phyloP scores from a whole-genome alignment of 2,888 invertebrate genomes.

The Pardosa pseudoannulata region DNA sequence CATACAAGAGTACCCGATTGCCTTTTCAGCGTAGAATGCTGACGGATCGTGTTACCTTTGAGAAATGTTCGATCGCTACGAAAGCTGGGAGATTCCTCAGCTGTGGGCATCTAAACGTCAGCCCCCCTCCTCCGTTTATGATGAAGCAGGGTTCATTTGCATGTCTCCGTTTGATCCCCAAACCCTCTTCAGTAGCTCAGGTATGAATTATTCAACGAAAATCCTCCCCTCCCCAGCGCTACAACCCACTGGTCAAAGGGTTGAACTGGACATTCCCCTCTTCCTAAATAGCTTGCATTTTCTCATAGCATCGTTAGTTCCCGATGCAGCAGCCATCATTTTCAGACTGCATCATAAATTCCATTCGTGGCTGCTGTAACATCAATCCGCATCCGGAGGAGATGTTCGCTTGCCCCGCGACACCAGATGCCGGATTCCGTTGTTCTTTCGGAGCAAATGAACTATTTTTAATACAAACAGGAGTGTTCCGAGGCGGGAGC shows the following conservation, averaged over 20 bases:
- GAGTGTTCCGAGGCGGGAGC: neutral
- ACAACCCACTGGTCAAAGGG: constrained; percentile 68
- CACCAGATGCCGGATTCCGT: constrained; percentile 21
- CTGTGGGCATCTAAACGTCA: constrained; percentile 40
- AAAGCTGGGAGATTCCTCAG: constrained; percentile 56
- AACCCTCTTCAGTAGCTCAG: constrained; percentile 46
- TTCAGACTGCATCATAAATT: constrained; percentile 49
- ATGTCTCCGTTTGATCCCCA: constrained; percentile 62
- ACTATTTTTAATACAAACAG: neutral
- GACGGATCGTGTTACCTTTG: constrained; percentile 41
- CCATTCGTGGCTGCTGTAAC: constrained; percentile 1
- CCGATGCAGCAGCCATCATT: constrained; percentile 46
- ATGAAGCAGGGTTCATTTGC: constrained; percentile 66
- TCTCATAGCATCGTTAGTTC: constrained; percentile 52
- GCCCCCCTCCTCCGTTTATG: constrained; percentile 30
- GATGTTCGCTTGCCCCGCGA: constrained; percentile 19
- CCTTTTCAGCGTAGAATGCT: constrained; percentile 30
- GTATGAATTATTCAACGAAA: constrained; percentile 61
- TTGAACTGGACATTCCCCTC: constrained; percentile 41
- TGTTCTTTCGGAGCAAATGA: constrained; percentile 4
- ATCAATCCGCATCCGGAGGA: constrained; percentile 29
- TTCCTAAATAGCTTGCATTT: constrained; percentile 36
- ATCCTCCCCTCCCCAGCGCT: neutral
- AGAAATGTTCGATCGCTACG: constrained; percentile 29
- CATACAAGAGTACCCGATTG: constrained; percentile 30